Conservation (phyloP, 1,140 invertebrate genomes). For the Argopecten irradians region DNA sequence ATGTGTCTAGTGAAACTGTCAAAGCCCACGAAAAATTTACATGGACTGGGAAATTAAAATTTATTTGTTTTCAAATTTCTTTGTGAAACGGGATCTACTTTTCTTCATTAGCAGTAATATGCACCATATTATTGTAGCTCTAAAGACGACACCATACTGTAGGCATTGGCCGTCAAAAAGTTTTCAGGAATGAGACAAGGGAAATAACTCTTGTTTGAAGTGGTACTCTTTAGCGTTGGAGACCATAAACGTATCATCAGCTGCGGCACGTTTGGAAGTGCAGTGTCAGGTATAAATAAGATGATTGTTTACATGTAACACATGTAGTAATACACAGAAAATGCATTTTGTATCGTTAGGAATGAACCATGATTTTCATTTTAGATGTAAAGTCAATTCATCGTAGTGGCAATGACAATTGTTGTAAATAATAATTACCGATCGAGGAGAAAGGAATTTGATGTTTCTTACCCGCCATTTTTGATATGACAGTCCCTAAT, state of each 20-base stretch:
- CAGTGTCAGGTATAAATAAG: not conserved
- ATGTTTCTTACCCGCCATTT: not conserved
- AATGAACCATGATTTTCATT: not conserved
- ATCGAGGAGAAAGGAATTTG: not conserved
- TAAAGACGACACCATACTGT: too few species aligned
- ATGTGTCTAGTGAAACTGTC: too few species aligned
- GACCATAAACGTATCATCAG: not conserved
- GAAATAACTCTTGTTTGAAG: not conserved
- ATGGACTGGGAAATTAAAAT: too few species aligned
- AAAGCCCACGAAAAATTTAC: too few species aligned
- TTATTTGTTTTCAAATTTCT: too few species aligned
- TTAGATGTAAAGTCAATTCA: not conserved
- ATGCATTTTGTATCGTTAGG: not conserved
- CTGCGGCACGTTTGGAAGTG: constrained; percentile 19
- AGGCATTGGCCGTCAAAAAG: too few species aligned
- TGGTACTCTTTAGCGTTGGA: not conserved
- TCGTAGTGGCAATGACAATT: not conserved
- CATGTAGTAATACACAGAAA: not conserved
- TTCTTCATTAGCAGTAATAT: too few species aligned
- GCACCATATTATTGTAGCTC: too few species aligned
- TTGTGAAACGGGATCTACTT: too few species aligned
- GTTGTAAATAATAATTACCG: not conserved
- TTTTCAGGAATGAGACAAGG: not conserved
- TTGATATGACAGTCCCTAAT: not conserved
- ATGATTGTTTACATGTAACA: not conserved